phyloP scores from a whole-genome alignment of 2,797 vertebrate genomes.

The Hypotaenidia philippensis region DNA sequence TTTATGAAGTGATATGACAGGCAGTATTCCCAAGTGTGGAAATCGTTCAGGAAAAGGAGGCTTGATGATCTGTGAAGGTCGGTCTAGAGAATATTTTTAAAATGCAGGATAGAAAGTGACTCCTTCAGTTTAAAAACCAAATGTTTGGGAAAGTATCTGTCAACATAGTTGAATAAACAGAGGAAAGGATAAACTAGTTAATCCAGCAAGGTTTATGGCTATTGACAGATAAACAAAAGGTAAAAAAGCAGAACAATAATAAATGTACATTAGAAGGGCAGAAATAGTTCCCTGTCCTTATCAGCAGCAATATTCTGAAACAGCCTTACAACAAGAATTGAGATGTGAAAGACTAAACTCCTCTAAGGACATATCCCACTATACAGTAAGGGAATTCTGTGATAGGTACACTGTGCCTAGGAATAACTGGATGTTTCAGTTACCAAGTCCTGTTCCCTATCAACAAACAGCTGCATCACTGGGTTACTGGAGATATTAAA shows the following conservation, averaged over 20 bases:
- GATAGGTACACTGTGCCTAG: not conserved
- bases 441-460: not conserved
- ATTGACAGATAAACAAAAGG: not conserved
- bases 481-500: not conserved
- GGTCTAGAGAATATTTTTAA: not conserved
- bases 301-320: not conserved
- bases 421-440: not conserved
- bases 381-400: not conserved
- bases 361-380: not conserved
- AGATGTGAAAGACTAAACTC: not conserved
- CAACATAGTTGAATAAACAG: not conserved
- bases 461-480: not conserved
- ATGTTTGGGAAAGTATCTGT: not conserved
- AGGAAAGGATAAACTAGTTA: not conserved
- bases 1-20: not conserved
- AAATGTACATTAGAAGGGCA: not conserved
- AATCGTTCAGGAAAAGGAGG: not conserved
- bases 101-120: not conserved
- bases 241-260: not conserved
- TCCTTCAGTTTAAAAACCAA: not conserved
- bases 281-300: accelerated
- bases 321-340: not conserved
- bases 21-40: not conserved
- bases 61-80: not conserved
- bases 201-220: not conserved